Percentiles rank a stretch among this genome's conserved stretches.
These are phyloP conservation scores for Hypena proboscidalis DNA, from an alignment of 2,888 invertebrate species.

Conservation along the genomic window DNA sequence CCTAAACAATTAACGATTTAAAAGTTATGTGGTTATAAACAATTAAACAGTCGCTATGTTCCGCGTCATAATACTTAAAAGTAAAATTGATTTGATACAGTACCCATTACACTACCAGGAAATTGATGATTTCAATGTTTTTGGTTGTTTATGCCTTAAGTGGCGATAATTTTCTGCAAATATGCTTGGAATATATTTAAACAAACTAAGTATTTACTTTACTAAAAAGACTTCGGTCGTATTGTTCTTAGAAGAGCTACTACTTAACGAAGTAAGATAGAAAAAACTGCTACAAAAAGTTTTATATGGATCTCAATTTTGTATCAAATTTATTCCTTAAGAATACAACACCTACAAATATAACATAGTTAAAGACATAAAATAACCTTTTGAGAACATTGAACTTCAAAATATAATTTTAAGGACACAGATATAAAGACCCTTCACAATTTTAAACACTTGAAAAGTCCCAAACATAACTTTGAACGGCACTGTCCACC, in stretches of 20 bases:
- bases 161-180: too few species aligned
- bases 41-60: conserved; percentile 25
- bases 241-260: too few species aligned
- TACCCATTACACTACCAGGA: conserved; percentile 37
- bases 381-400: not conserved
- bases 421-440: not conserved
- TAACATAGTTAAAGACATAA: not conserved
- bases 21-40: conserved; percentile 19
- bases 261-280: too few species aligned
- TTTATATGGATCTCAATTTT: too few species aligned
- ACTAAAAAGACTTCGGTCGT: too few species aligned
- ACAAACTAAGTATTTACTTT: too few species aligned
- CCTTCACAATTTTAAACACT: conserved; percentile 7
- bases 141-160: too few species aligned
- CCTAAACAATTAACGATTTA: conserved; percentile 14
- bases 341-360: too few species aligned
- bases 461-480: conserved; percentile 6
- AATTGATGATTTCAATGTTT: conserved; percentile 16
- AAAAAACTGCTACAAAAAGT: too few species aligned
- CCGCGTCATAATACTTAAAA: conserved; percentile 23
- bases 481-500: conserved; percentile 12
- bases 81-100: conserved; percentile 37
- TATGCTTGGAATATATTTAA: too few species aligned
- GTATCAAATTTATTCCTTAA: too few species aligned
- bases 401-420: not conserved